Percentiles rank a stretch among this genome's conserved stretches.
These are phyloP conservation scores for Muscicapa comitata DNA, from an alignment of 2,797 vertebrate genomes.

Conservation along the genomic window DNA sequence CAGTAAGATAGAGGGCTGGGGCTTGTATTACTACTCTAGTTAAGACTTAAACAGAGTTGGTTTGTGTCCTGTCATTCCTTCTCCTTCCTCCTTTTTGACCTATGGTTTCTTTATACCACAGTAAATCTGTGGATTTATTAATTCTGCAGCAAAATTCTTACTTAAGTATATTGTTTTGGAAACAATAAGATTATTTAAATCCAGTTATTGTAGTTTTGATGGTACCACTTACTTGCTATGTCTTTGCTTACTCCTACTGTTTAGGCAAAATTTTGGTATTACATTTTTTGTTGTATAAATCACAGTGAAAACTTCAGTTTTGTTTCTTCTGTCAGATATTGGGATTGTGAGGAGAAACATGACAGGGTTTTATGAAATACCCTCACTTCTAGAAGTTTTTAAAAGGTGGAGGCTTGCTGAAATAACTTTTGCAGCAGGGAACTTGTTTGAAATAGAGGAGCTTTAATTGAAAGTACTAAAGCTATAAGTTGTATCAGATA, in stretches of 20 bases:
- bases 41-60: neutral
- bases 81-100: neutral
- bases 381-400: neutral
- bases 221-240: neutral
- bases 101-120: neutral
- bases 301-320: neutral
- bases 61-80: neutral
- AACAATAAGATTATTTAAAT: neutral
- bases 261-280: neutral
- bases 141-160: neutral
- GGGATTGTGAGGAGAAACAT: neutral
- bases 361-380: neutral
- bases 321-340: neutral
- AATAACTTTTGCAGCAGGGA: neutral
- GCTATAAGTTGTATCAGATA: neutral
- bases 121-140: neutral
- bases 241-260: neutral
- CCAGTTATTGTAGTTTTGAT: neutral
- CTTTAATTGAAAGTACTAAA: neutral
- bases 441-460: neutral
- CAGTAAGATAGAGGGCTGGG: neutral
- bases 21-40: neutral
- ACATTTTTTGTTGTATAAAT: neutral
- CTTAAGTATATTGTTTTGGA: neutral
- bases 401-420: neutral